Evolutionary conservation across 2,888 invertebrate species (phyloP).

Genomic region (Emmelina monodactyla): DNA sequence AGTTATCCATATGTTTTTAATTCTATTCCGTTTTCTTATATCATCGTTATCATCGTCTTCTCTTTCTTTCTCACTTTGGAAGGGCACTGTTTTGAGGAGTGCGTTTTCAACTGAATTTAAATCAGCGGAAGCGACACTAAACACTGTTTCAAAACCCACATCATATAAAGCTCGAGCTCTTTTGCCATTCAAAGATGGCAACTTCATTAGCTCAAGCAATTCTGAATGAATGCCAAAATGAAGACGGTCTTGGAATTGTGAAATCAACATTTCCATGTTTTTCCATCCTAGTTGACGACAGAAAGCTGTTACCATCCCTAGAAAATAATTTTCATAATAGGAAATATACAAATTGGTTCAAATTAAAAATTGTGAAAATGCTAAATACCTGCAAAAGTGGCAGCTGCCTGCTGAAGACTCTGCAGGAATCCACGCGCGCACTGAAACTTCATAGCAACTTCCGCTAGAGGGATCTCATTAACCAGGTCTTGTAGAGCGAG

Average conservation of each 20-base stretch:
- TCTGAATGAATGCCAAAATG: conserved; percentile 95
- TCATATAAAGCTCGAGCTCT: conserved; percentile 85
- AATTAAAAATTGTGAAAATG: no score
- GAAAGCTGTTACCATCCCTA: conserved; percentile 97
- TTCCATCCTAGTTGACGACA: conserved; percentile 93
- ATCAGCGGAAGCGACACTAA: conserved; percentile 80
- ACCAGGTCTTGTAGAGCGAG: conserved; percentile 92
- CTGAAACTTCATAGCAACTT: conserved; percentile 84
- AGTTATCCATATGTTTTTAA: conserved; percentile 78
- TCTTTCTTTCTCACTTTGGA: conserved; percentile 81
- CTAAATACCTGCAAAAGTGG: conserved; percentile 86
- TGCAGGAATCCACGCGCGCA: conserved; percentile 92
- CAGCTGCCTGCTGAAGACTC: conserved; percentile 91
- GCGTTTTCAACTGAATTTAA: conserved; percentile 75
- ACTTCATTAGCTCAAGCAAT: conserved; percentile 86
- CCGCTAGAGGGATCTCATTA: conserved; percentile 83
- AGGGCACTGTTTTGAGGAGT: conserved; percentile 80
- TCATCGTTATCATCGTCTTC: conserved; percentile 74
- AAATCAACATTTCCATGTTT: conserved; percentile 85
- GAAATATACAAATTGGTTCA: no score
- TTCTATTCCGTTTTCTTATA: conserved; percentile 70
- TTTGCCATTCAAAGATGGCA: conserved; percentile 83
- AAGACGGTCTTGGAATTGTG: conserved; percentile 92
- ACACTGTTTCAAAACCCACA: conserved; percentile 79
- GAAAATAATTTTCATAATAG: no score